phyloP scores from a whole-genome alignment of 2,888 invertebrate genomes.

The Anorthoa munda region DNA sequence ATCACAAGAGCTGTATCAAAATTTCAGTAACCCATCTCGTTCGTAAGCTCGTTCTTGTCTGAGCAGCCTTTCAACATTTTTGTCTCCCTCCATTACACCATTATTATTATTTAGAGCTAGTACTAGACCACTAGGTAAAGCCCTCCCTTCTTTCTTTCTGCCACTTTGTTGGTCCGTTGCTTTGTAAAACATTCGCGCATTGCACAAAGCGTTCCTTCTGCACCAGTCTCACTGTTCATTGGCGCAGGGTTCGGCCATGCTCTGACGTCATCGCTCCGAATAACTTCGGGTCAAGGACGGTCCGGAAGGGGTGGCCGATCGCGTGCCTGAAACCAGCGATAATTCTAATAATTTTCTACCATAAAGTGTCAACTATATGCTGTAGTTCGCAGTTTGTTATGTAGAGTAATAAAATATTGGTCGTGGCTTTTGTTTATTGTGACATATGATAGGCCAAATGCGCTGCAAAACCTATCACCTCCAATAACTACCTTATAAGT shows the following conservation, averaged over 20 bases:
- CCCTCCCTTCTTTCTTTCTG: too few relatives aligned
- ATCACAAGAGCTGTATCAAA: background rate
- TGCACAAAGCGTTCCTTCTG: slow-evolving; percentile 31
- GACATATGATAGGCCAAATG: background rate
- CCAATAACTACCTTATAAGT: background rate
- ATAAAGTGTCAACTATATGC: slow-evolving; percentile 48
- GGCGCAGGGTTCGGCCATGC: slow-evolving; percentile 53
- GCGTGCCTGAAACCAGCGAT: slow-evolving; percentile 64
- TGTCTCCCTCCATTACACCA: background rate
- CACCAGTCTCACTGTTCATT: slow-evolving; percentile 13
- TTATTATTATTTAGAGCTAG: too few relatives aligned
- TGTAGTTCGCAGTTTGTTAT: slow-evolving; percentile 33
- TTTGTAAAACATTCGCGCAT: background rate
- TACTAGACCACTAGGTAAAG: too few relatives aligned
- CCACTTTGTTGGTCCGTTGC: too few relatives aligned
- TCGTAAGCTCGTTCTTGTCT: background rate
- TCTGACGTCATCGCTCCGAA: slow-evolving; percentile 69
- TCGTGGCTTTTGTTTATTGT: background rate
- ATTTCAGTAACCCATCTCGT: background rate
- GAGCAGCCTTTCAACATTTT: background rate
- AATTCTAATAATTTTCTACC: slow-evolving; percentile 66
- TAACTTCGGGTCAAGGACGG: slow-evolving; percentile 69
- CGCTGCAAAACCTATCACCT: too few relatives aligned
- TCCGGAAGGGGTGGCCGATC: slow-evolving; percentile 66
- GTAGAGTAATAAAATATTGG: slow-evolving; percentile 14